These are phyloP conservation scores for Drosophila eohydei DNA, from an alignment of 2,888 invertebrate species.

Conservation along the genomic window DNA sequence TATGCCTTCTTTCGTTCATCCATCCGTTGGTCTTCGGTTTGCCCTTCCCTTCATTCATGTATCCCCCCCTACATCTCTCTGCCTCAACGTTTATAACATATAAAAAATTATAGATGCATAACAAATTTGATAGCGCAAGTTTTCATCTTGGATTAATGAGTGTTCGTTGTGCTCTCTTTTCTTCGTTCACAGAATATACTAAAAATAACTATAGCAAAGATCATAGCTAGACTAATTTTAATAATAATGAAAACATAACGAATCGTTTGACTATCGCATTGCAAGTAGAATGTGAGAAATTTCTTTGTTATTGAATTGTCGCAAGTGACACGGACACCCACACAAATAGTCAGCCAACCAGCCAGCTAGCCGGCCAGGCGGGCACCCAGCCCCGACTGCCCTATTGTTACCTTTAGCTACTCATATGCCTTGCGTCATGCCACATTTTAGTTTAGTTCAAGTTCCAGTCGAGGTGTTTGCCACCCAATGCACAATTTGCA, in stretches of 20 bases:
- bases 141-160: background rate
- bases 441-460: conserved; percentile 35
- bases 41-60: too few species aligned
- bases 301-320: conserved; percentile 43
- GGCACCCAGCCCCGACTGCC: background rate
- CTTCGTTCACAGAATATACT: background rate
- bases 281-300: conserved; percentile 38
- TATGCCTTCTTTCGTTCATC: background rate
- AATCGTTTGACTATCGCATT: conserved; percentile 20
- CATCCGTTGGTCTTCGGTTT: background rate
- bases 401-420: background rate
- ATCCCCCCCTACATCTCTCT: too few species aligned
- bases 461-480: conserved; percentile 44
- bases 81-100: background rate
- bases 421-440: background rate
- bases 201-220: conserved; percentile 2
- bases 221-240: background rate
- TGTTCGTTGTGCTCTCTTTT: background rate
- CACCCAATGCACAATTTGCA: conserved; percentile 64
- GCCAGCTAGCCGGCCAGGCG: background rate
- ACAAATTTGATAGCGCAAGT: background rate
- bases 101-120: background rate
- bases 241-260: background rate
- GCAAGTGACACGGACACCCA: conserved; percentile 38
- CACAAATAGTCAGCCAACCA: background rate